Percentiles rank a stretch among this genome's conserved stretches.
phyloP scores from a whole-genome alignment of 2,797 vertebrate species.

The Chiroxiphia lanceolata region DNA sequence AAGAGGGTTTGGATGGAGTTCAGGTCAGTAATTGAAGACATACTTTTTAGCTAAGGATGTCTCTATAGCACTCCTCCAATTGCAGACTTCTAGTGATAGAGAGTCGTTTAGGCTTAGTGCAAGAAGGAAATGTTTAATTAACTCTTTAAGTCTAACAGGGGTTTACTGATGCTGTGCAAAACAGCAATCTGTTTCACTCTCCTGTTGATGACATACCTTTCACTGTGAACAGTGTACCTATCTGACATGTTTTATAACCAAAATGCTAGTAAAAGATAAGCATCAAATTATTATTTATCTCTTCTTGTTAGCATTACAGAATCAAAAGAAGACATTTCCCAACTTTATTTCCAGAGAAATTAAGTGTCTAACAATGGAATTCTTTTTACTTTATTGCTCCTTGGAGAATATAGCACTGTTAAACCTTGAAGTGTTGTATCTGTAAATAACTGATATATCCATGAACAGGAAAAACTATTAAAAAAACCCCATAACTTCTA shows the following conservation, averaged over 20 bases:
- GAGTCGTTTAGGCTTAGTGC: neutral
- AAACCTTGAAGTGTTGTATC: neutral
- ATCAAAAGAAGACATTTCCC: slow-evolving; percentile 19
- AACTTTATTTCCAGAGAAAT: slow-evolving; percentile 6
- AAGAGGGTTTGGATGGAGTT: neutral
- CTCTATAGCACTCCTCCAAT: neutral
- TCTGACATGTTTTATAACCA: neutral
- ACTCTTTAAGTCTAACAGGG: neutral
- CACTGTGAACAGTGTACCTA: neutral
- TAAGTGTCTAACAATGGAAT: neutral
- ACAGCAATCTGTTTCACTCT: neutral
- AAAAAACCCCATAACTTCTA: neutral
- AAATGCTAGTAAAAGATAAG: neutral
- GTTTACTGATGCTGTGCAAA: neutral
- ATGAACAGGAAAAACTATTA: neutral
- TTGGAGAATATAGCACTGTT: neutral
- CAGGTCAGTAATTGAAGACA: neutral
- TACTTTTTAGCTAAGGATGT: neutral
- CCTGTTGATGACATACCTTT: neutral
- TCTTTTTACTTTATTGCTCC: slow-evolving; percentile 45
- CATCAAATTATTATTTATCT: slow-evolving; percentile 20
- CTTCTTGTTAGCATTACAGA: slow-evolving; percentile 25
- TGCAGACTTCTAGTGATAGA: neutral
- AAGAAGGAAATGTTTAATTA: neutral
- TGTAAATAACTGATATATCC: neutral